Conservation (phyloP, 1,140 invertebrate species). For the Anastrepha obliqua region DNA sequence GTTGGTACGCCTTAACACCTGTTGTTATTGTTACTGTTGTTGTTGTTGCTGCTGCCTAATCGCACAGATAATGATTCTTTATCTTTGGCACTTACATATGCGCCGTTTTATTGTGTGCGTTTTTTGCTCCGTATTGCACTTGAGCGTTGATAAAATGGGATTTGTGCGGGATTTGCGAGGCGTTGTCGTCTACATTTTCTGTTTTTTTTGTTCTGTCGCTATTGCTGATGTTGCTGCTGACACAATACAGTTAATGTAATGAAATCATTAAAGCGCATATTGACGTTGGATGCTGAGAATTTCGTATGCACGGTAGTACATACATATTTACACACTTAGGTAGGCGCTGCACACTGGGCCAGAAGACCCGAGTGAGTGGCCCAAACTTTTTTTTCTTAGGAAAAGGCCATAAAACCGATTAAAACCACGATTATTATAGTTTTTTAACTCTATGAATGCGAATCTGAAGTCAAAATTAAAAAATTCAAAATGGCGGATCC, state of each 20-base stretch:
- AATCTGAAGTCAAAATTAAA: too few species aligned
- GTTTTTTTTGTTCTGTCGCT: not conserved
- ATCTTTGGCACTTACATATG: slow-evolving; percentile 54
- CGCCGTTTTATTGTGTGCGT: slow-evolving; percentile 40
- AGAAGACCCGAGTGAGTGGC: too few species aligned
- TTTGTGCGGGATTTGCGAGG: slow-evolving; percentile 19
- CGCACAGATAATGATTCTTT: slow-evolving; percentile 54
- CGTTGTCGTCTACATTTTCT: slow-evolving; percentile 5
- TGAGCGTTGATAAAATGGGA: not conserved
- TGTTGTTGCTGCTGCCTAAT: slow-evolving; percentile 53
- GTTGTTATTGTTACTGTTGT: slow-evolving; percentile 52
- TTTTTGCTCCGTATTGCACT: not conserved
- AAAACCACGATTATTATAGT: too few species aligned
- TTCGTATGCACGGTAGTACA: not conserved
- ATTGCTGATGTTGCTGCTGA: not conserved
- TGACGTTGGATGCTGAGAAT: not conserved
- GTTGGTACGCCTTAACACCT: slow-evolving; percentile 20
- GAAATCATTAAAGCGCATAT: slow-evolving; percentile 16
- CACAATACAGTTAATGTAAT: not conserved
- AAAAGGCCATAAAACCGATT: too few species aligned
- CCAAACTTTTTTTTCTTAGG: too few species aligned
- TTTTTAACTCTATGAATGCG: too few species aligned
- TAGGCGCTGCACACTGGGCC: too few species aligned
- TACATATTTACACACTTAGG: not conserved
- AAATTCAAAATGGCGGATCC: too few species aligned